phyloP scores from a whole-genome alignment of 2,113 vertebrate genomes.

The Entelurus aequoreus region DNA sequence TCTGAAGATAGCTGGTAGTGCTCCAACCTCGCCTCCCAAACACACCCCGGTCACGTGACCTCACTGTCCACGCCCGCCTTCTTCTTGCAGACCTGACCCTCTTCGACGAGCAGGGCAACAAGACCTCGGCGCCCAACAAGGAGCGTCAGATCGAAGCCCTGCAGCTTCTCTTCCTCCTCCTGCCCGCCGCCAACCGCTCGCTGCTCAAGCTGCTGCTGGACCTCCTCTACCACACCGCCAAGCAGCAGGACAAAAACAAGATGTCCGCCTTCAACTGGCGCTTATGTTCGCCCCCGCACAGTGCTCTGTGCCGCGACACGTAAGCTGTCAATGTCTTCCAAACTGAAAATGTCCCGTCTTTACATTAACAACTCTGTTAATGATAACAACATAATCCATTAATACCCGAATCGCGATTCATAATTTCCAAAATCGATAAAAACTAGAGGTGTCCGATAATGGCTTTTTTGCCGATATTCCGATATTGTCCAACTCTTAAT shows the following conservation, averaged over 20 bases:
- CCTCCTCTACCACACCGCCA: conserved; percentile 93
- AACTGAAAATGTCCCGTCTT: too few relatives aligned
- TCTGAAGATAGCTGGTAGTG: conserved; percentile 90
- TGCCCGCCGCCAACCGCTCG: conserved; percentile 87
- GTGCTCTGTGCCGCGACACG: conserved; percentile 94
- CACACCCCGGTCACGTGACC: neutral
- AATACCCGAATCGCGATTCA: too few relatives aligned
- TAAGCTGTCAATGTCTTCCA: conserved; percentile 40
- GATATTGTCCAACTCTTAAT: too few relatives aligned
- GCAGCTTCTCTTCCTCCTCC: conserved; percentile 89
- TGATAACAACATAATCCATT: too few relatives aligned
- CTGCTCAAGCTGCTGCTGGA: conserved; percentile 91
- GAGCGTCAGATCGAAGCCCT: conserved; percentile 91
- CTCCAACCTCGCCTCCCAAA: neutral
- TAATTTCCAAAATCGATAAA: too few relatives aligned
- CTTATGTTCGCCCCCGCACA: conserved; percentile 96
- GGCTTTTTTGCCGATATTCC: too few relatives aligned
- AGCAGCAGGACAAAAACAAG: conserved; percentile 95
- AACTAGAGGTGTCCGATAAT: too few relatives aligned
- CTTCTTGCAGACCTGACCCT: conserved; percentile 78
- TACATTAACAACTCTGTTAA: too few relatives aligned
- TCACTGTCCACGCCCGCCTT: neutral
- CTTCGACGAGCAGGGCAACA: conserved; percentile 90
- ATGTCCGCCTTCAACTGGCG: conserved; percentile 96
- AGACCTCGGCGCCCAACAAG: conserved; percentile 84